A percentile compares a stretch with the other conserved stretches of the same genome.
phyloP scores from a whole-genome alignment of 1,140 invertebrate species.

The Philotrypesis tridentata region DNA sequence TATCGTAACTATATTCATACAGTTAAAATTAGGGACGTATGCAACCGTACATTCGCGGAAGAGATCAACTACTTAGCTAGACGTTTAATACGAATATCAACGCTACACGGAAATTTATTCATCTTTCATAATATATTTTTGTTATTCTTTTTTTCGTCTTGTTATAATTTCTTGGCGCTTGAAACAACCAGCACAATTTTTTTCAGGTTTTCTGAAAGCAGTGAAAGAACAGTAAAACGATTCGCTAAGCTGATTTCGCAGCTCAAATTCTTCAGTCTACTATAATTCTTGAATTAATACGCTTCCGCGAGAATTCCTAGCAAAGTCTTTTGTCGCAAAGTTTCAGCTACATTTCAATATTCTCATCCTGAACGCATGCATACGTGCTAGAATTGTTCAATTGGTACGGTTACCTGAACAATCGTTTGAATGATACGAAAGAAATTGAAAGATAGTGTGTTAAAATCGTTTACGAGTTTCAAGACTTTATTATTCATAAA shows the following conservation, averaged over 20 bases:
- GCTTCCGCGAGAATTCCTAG: conserved; percentile 24
- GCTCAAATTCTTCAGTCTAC: conserved; percentile 27
- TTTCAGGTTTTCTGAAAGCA: conserved; percentile 10
- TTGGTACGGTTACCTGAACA: conserved; percentile 25
- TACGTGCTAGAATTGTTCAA: conserved; percentile 24
- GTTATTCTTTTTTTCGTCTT: conserved; percentile 6
- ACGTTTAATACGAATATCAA: conserved; percentile 47
- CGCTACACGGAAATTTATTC: conserved; percentile 32
- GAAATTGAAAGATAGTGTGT: conserved; percentile 8
- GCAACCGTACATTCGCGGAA: conserved; percentile 65
- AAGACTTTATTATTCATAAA: conserved; percentile 12
- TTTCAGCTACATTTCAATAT: conserved; percentile 37
- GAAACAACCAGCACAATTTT: conserved; percentile 21
- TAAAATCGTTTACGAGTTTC: conserved; percentile 26
- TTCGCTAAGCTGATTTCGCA: conserved; percentile 38
- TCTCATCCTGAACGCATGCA: conserved; percentile 36
- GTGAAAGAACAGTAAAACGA: conserved; percentile 35
- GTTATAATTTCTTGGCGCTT: conserved; percentile 6
- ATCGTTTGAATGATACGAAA: conserved; percentile 13
- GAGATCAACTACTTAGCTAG: conserved; percentile 61
- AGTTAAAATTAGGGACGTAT: conserved; percentile 64
- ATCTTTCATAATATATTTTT: conserved; percentile 16
- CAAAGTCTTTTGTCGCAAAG: conserved; percentile 18
- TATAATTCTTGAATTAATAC: conserved; percentile 27
- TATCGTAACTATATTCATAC: conserved; percentile 64